These are phyloP conservation scores for Antigone vipio DNA, from an alignment of 2,113 vertebrate genomes.

Conservation along the genomic window DNA sequence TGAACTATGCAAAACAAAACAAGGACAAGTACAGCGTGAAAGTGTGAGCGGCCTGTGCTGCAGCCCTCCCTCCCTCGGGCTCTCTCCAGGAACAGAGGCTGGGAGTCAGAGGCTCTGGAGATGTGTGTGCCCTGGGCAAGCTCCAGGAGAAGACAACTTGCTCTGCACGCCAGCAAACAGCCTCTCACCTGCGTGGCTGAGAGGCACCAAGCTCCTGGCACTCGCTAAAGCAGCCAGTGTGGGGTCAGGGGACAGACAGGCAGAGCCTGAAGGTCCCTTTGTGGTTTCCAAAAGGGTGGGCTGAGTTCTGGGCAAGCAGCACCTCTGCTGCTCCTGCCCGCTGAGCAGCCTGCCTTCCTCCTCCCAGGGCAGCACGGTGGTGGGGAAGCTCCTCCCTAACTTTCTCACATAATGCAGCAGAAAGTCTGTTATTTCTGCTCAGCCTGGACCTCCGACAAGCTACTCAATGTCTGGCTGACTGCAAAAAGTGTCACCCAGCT, in stretches of 20 bases:
- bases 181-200: neutral
- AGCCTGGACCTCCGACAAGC: neutral
- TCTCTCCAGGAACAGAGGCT: neutral
- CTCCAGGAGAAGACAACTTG: neutral
- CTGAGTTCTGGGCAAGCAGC: neutral
- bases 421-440: neutral
- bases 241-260: neutral
- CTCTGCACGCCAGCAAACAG: rapidly evolving
- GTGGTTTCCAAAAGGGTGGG: neutral
- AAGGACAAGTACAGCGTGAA: neutral
- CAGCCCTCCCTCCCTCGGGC: neutral
- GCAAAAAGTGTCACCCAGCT: neutral
- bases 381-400: neutral
- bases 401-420: neutral
- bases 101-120: neutral
- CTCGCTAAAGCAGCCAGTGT: rapidly evolving
- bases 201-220: neutral
- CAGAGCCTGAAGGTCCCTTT: neutral
- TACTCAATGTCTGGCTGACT: neutral
- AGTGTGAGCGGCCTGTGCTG: neutral
- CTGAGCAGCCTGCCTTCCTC: neutral
- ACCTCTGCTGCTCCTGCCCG: neutral
- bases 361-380: neutral
- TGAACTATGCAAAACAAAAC: neutral
- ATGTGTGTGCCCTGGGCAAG: rapidly evolving